Evolutionary conservation across 53 echinoderm and acorn worm species (phyloP).

Genomic region (Arbacia lixula): DNA sequence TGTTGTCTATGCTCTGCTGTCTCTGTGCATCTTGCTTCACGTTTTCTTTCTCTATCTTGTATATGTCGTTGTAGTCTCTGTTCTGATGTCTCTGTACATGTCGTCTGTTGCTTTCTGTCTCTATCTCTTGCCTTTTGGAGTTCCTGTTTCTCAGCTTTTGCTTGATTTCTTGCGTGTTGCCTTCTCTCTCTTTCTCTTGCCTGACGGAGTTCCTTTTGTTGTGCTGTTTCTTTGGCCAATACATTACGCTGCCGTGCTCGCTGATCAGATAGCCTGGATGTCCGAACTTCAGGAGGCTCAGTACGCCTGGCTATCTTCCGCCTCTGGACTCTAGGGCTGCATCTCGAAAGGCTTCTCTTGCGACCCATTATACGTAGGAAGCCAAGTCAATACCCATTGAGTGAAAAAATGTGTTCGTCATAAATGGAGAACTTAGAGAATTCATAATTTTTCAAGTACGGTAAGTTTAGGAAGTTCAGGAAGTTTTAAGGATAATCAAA

Average conservation of each 20-base stretch:
- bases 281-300: background rate
- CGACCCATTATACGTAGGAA: background rate
- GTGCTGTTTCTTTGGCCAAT: slow-evolving; percentile 14
- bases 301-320: slow-evolving; percentile 21
- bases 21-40: slow-evolving; percentile 16
- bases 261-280: background rate
- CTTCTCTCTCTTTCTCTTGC: slow-evolving; percentile 7
- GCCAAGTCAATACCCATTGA: too few species aligned
- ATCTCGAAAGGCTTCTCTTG: background rate
- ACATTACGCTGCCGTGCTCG: slow-evolving; percentile 1
- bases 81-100: slow-evolving; percentile 10
- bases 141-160: background rate
- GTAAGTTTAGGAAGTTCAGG: too few species aligned
- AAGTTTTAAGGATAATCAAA: too few species aligned
- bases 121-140: background rate
- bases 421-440: too few species aligned
- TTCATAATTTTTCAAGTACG: too few species aligned
- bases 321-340: slow-evolving; percentile 4
- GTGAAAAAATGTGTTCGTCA: too few species aligned
- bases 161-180: slow-evolving; percentile 3
- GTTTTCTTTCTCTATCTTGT: slow-evolving; percentile 15
- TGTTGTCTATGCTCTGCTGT: slow-evolving; percentile 13
- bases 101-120: background rate
- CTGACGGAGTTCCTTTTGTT: slow-evolving; percentile 20
- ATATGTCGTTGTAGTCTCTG: slow-evolving; percentile 1